Evolutionary conservation across 2,113 vertebrate genomes (phyloP), one percentile per base, ranked within the genome.

Genomic region (Siniperca chuatsi): DNA sequence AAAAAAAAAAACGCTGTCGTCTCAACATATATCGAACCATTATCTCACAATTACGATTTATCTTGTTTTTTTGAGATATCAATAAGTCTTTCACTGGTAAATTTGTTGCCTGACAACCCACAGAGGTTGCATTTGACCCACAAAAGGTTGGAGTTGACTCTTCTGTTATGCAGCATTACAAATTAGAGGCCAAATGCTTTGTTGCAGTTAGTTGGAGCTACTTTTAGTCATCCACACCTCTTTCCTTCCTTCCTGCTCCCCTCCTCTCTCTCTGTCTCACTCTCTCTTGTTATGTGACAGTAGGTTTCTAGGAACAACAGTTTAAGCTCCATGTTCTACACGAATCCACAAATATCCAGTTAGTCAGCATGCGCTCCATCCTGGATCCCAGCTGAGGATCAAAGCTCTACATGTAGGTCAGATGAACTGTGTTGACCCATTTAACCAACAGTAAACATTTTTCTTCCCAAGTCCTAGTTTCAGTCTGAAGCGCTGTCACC

Each of bases 191-290:
- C 68, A 87, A 83, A 65, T 68, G 75, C 77, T 89, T 93, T 90
- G 89, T 93, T 93, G 88, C 54, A 85, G 78, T 15, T 69, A 67
- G 79, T 76, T 57, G 57, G 86, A 71, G 74, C 90, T 66, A 83
- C 88, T 89, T 92, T 91, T 81, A 91, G 83, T 61, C 78, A 29
- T 48, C 90, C 93, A 90, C 93, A 92, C 94, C 89, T 90, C 77
- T 93, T 94, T 95, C 94, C 93, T 94, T 94, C 94, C 93, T 94
- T 94, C 94, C 92, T 93, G 76, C 42, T 64, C 11, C 21, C 79
- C 12, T 60, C 65, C 75, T 44, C 54, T 60, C 77, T 44, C 35
- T 4, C 58, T 62, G 8, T 46, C 67, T 64, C 25, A 23, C 82
- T 58, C 33, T 66, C 66, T 54, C 72, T 37, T 15, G 0, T 50